A percentile compares a stretch with the other conserved stretches of the same genome.
phyloP scores from a whole-genome alignment of 2,888 invertebrate genomes.

The Labia minor region DNA sequence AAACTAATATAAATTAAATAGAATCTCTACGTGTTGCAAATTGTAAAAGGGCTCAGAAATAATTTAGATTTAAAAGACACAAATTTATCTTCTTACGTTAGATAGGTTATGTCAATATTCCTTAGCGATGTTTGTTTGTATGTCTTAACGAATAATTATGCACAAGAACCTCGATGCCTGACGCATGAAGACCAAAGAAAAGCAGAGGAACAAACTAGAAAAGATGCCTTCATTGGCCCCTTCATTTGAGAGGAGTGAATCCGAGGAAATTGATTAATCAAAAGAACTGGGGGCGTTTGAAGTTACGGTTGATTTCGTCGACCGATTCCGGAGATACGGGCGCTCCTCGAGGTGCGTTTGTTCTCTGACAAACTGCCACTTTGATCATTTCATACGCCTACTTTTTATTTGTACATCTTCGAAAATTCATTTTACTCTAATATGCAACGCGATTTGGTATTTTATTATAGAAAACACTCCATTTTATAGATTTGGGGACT shows the following conservation, averaged over 20 bases:
- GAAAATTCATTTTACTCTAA: neutral
- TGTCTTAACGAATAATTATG: slow-evolving; percentile 8
- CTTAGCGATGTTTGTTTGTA: neutral
- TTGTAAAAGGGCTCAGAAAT: neutral
- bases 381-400: neutral
- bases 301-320: neutral
- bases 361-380: neutral
- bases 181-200: neutral
- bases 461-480: too few species aligned
- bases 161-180: neutral
- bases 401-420: neutral
- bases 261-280: neutral
- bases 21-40: too few species aligned
- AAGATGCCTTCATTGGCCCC: neutral
- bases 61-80: neutral
- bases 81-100: neutral
- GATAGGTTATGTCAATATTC: slow-evolving; percentile 7
- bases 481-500: too few species aligned
- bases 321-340: slow-evolving; percentile 5
- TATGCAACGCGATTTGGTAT: too few species aligned
- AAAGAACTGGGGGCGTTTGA: neutral
- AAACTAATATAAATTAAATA: too few species aligned
- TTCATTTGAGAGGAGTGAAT: neutral
- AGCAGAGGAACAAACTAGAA: neutral
- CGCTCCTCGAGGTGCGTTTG: too few species aligned